Evolutionary conservation across 2,888 invertebrate species (phyloP).

Genomic region (Geotrupes spiniger): DNA sequence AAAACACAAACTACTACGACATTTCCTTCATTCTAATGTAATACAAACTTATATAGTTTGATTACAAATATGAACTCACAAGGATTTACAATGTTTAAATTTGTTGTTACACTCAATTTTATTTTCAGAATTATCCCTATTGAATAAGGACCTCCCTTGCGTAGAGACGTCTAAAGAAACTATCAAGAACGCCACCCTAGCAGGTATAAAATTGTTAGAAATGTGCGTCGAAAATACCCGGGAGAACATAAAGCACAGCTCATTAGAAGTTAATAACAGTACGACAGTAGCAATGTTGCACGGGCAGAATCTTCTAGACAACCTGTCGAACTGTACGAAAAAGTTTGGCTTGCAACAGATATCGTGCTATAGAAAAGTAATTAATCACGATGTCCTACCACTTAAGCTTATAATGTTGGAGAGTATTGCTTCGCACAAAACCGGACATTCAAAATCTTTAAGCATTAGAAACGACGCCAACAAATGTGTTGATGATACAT

Average conservation of each 20-base stretch:
- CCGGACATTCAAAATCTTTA: constrained; percentile 35
- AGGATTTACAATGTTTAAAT: constrained; percentile 5
- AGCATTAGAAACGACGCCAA: constrained; percentile 33
- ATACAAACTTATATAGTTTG: too few relatives aligned
- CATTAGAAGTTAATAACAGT: constrained; percentile 25
- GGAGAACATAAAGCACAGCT: constrained; percentile 26
- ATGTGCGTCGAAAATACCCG: constrained; percentile 25
- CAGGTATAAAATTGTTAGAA: constrained; percentile 25
- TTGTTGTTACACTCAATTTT: neutral
- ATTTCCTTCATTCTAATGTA: too few relatives aligned
- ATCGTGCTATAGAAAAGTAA: constrained; percentile 40
- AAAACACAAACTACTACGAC: too few relatives aligned
- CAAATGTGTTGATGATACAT: constrained; percentile 36
- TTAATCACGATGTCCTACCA: constrained; percentile 35
- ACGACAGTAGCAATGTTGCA: constrained; percentile 30
- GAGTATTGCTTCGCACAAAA: constrained; percentile 37
- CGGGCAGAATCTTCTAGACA: constrained; percentile 37
- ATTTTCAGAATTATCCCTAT: too few relatives aligned
- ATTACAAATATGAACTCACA: too few relatives aligned
- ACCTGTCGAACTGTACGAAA: constrained; percentile 32
- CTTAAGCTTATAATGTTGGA: constrained; percentile 38
- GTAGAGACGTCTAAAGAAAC: constrained; percentile 25
- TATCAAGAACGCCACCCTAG: constrained; percentile 28
- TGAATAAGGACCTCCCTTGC: constrained; percentile 27
- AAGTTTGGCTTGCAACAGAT: constrained; percentile 31